These are phyloP conservation scores for Tetramorium parvispinum DNA, from an alignment of 1,140 invertebrate species.

Conservation along the genomic window DNA sequence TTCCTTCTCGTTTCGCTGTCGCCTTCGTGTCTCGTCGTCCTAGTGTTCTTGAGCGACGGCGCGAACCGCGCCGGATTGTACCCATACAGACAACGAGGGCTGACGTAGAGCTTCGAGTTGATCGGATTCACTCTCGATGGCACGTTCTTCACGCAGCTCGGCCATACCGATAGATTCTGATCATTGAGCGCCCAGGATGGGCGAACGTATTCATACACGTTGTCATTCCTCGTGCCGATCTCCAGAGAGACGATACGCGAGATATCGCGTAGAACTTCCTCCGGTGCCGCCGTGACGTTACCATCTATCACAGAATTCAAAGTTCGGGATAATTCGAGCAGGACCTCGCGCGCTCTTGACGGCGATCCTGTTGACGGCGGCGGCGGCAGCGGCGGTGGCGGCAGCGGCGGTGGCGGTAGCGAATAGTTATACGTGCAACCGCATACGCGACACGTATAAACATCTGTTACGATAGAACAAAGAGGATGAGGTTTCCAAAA, in stretches of 20 bases:
- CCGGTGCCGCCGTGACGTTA: conserved; percentile 78
- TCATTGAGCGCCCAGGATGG: conserved; percentile 69
- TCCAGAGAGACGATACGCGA: conserved; percentile 82
- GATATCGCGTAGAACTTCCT: conserved; percentile 83
- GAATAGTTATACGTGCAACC: conserved; percentile 65
- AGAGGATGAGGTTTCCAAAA: not conserved
- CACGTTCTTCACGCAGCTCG: not conserved
- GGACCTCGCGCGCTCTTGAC: conserved; percentile 78
- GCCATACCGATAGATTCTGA: conserved; percentile 17
- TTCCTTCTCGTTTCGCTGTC: not conserved
- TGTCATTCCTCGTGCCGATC: conserved; percentile 75
- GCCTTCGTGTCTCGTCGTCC: not conserved
- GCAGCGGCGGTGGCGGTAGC: conserved; percentile 32
- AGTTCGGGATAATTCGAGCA: conserved; percentile 83
- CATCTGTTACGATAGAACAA: conserved; percentile 35
- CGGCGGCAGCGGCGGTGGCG: conserved; percentile 42
- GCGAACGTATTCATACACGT: conserved; percentile 81
- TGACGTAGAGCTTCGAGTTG: conserved; percentile 74
- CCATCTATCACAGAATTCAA: conserved; percentile 84
- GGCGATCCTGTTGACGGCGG: conserved; percentile 6
- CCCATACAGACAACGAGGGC: conserved; percentile 64
- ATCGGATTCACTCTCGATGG: conserved; percentile 74
- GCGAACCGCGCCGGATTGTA: conserved; percentile 52
- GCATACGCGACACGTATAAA: conserved; percentile 70
- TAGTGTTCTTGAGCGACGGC: not conserved